These are phyloP conservation scores for Chrysoperla carnea DNA, from an alignment of 1,140 invertebrate genomes.

Conservation along the genomic window DNA sequence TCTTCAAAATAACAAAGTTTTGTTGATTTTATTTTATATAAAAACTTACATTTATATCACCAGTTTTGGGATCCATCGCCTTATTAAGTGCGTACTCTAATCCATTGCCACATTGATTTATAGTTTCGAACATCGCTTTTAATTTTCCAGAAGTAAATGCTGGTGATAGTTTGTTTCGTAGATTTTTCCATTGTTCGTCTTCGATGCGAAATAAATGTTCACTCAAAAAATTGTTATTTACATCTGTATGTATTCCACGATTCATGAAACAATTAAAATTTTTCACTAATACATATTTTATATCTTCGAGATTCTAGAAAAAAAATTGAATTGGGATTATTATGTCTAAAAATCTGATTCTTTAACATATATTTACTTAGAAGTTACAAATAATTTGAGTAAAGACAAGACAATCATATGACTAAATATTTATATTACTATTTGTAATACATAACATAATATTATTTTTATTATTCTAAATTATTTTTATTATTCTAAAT, in stretches of 20 bases:
- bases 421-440: too few relatives aligned
- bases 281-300: slow-evolving; percentile 23
- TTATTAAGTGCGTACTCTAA: slow-evolving; percentile 12
- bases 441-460: too few relatives aligned
- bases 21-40: too few relatives aligned
- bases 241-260: slow-evolving; percentile 20
- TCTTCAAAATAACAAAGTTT: too few relatives aligned
- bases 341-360: too few relatives aligned
- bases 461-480: too few relatives aligned
- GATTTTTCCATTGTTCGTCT: slow-evolving; percentile 27
- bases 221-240: slow-evolving; percentile 15
- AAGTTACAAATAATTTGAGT: too few relatives aligned
- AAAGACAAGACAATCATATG: too few relatives aligned
- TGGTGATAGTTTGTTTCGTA: slow-evolving; percentile 31
- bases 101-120: slow-evolving; percentile 22
- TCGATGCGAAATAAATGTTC: slow-evolving; percentile 12
- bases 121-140: slow-evolving; percentile 29
- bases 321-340: too few relatives aligned
- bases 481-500: too few relatives aligned
- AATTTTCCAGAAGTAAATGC: slow-evolving; percentile 36
- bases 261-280: slow-evolving; percentile 27
- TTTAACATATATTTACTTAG: too few relatives aligned
- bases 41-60: slow-evolving; percentile 21
- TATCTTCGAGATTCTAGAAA: slow-evolving; percentile 20
- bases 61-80: slow-evolving; percentile 1